Conservation (phyloP, 2,888 invertebrate genomes). For the Drosophila differens region DNA sequence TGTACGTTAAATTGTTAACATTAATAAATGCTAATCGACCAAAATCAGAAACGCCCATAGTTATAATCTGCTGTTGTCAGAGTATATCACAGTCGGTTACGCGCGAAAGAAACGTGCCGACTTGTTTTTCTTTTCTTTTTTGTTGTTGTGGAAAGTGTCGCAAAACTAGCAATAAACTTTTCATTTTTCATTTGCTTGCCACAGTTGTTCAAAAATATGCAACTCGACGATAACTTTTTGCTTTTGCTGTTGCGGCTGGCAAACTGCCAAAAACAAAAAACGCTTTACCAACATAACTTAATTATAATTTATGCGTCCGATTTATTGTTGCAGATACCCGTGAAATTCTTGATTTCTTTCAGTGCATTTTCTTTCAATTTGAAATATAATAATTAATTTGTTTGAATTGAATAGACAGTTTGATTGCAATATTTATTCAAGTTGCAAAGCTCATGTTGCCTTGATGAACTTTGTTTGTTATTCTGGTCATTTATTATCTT, state of each 20-base stretch:
- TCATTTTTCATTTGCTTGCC: slow-evolving; percentile 22
- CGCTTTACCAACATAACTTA: slow-evolving; percentile 46
- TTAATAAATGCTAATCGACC: neutral
- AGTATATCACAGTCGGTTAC: neutral
- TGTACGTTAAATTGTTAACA: neutral
- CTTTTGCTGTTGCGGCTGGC: slow-evolving; percentile 38
- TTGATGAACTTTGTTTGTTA: neutral
- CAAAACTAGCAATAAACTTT: slow-evolving; percentile 21
- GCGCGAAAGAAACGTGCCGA: neutral
- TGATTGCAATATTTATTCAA: neutral
- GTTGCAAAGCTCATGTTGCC: slow-evolving; percentile 2
- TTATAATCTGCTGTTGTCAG: neutral
- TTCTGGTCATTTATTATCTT: slow-evolving; percentile 16
- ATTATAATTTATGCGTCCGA: slow-evolving; percentile 56
- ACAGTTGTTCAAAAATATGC: slow-evolving; percentile 42
- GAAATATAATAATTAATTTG: neutral
- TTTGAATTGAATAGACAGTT: neutral
- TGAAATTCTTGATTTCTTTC: neutral
- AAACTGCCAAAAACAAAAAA: slow-evolving; percentile 44
- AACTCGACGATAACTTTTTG: slow-evolving; percentile 27
- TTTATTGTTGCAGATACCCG: slow-evolving; percentile 19
- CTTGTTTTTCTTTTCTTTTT: neutral
- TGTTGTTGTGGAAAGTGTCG: slow-evolving; percentile 18
- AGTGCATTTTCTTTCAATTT: neutral
- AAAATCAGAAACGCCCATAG: neutral